A percentile compares a stretch with the other conserved stretches of the same genome.
Evolutionary conservation across 2,888 invertebrate genomes (phyloP).

Genomic region (Idaea dimidiata): DNA sequence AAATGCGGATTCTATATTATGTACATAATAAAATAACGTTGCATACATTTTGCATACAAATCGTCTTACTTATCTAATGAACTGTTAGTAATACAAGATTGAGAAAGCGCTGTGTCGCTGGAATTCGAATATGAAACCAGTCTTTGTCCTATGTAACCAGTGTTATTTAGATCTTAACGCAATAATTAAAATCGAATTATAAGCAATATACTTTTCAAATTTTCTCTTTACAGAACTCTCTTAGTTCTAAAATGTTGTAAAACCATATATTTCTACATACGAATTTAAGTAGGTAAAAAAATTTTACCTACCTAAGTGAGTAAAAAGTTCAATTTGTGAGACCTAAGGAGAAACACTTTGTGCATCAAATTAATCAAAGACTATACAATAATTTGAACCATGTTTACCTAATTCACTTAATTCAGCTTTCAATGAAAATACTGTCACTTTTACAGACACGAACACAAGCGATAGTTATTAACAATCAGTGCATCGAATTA

Average conservation of each 20-base stretch:
- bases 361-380: too few species aligned
- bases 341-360: too few species aligned
- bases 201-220: background rate
- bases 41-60: background rate
- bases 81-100: background rate
- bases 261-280: too few species aligned
- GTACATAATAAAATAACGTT: background rate
- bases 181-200: too few species aligned
- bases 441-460: background rate
- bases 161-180: background rate
- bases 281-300: too few species aligned
- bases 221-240: too few species aligned
- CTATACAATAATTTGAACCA: too few species aligned
- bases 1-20: background rate
- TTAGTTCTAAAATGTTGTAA: too few species aligned
- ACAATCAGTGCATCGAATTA: slow-evolving; percentile 34
- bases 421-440: background rate
- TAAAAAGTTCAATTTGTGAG: too few species aligned
- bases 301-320: too few species aligned
- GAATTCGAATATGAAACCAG: background rate
- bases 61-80: background rate
- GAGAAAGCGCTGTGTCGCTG: background rate
- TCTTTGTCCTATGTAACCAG: background rate
- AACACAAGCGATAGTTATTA: background rate
- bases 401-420: too few species aligned